These are phyloP conservation scores for Nymphalis polychloros DNA, from an alignment of 2,888 invertebrate genomes.

Conservation along the genomic window DNA sequence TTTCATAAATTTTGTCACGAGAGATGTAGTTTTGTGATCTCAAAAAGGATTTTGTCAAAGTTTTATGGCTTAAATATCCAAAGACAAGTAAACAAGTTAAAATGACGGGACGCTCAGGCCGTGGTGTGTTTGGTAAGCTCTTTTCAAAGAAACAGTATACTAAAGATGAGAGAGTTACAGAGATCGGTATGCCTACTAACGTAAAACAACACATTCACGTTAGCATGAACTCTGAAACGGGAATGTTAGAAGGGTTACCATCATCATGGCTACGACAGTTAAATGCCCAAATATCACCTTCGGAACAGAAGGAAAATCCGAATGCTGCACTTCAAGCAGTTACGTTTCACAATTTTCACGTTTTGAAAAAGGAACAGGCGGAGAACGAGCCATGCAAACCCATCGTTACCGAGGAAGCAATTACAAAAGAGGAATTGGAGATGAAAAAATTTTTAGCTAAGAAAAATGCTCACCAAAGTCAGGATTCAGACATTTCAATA, in stretches of 20 bases:
- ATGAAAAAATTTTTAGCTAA: constrained; percentile 89
- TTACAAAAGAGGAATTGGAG: constrained; percentile 91
- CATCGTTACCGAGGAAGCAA: constrained; percentile 89
- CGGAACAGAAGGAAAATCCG: constrained; percentile 94
- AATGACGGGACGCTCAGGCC: constrained; percentile 76
- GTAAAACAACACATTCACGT: constrained; percentile 94
- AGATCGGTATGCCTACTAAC: constrained; percentile 92
- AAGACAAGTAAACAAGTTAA: constrained; percentile 55
- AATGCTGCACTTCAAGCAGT: constrained; percentile 94
- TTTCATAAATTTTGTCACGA: constrained; percentile 50
- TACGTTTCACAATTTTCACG: constrained; percentile 93
- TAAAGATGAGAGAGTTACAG: constrained; percentile 80
- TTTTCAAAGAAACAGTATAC: constrained; percentile 73
- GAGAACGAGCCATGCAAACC: constrained; percentile 88
- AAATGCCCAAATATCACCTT: constrained; percentile 91
- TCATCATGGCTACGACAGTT: constrained; percentile 90
- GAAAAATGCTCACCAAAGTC: constrained; percentile 87
- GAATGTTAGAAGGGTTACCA: constrained; percentile 92
- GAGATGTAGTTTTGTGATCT: constrained; percentile 63
- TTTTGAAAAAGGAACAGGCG: constrained; percentile 88
- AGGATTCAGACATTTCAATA: constrained; percentile 78
- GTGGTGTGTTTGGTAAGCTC: constrained; percentile 76
- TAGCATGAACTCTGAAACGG: constrained; percentile 90
- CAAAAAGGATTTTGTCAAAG: constrained; percentile 50
- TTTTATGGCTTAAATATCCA: constrained; percentile 40